Base-by-base conservation (phyloP, 2,888 invertebrate genomes). In the Drosophila paranaensis region DNA sequence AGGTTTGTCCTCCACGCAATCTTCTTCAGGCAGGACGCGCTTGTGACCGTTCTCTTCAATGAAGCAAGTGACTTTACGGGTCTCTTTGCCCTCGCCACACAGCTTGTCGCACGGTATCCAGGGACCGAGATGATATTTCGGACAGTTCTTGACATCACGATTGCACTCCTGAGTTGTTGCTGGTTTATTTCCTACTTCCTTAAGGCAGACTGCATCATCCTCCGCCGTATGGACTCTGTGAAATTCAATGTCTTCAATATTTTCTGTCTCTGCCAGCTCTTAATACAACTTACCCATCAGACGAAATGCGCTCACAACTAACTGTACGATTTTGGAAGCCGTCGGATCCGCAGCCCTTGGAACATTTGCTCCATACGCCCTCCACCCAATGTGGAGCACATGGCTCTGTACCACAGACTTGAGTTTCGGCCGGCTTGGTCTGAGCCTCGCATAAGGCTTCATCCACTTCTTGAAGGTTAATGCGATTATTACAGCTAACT, bases 101-200 rank as follows among this genome's bases (percentile, higher is more conserved):
- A 98, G 93, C 91, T 95, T 96, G 91, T 97, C 96, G 88, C 98
- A 98, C 96, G 97, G 96, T 91, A 96, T 96, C 99, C 99, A 99
- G 6, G 96, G 96, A 60, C 96, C 97, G 33, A 95, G 93, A 90
- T 97, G 96, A 96, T 98, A 99, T 57, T 95, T 94, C 0, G 98
- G 97, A 90, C 98, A 98, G 33, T 95, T 94, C 35, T 91, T 80
- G 3, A 95, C 94, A 67, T 96, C 95, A 60, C 94, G 94, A 91
- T 97, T 97, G 92, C 98, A 98, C 60, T 95, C 94, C 88, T 96
- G 95, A 66, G 94, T 94, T 13, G 94, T 94, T 6, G 94, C 93
- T 0, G 97, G 97, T 88, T 96, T 96, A 0, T 95, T 94, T 1
- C 96, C 96, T 2, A 94, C 93, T 20, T 93, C 93, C 50, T 95